These are phyloP conservation scores for Mythimna lalbum DNA, from an alignment of 2,888 invertebrate genomes.

Conservation along the genomic window DNA sequence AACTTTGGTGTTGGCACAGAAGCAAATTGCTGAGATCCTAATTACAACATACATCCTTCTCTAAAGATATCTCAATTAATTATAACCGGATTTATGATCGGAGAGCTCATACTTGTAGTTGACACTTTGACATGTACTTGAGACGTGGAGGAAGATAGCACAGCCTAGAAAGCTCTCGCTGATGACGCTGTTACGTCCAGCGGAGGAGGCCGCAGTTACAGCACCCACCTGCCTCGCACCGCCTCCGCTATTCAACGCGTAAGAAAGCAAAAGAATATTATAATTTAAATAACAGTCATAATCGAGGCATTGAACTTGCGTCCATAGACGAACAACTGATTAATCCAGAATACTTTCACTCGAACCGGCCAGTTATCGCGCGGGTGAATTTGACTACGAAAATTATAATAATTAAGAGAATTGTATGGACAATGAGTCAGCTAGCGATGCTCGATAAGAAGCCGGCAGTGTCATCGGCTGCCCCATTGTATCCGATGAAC, in stretches of 20 bases:
- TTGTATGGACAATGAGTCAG: constrained; percentile 86
- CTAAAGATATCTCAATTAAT: constrained; percentile 72
- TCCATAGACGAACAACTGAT: constrained; percentile 81
- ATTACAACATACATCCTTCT: constrained; percentile 65
- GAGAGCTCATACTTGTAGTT: constrained; percentile 61
- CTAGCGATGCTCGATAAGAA: constrained; percentile 83
- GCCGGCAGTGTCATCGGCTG: constrained; percentile 80
- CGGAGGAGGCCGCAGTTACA: constrained; percentile 74
- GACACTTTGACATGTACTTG: constrained; percentile 69
- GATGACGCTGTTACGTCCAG: constrained; percentile 50
- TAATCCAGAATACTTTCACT: constrained; percentile 89
- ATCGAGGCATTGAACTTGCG: constrained; percentile 90
- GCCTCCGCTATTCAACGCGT: constrained; percentile 75
- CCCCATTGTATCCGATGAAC: constrained; percentile 82
- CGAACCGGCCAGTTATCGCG: constrained; percentile 76
- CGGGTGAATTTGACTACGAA: constrained; percentile 82
- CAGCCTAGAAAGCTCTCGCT: constrained; percentile 63
- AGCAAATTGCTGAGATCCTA: constrained; percentile 58
- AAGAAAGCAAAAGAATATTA: constrained; percentile 82
- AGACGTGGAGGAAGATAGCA: constrained; percentile 59
- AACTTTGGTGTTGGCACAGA: constrained; percentile 57
- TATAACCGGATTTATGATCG: constrained; percentile 71
- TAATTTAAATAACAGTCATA: constrained; percentile 86
- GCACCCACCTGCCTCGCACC: constrained; percentile 73
- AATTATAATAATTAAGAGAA: constrained; percentile 87